Percentiles rank a stretch among this genome's conserved stretches.
Conservation (phyloP, 2,797 vertebrate genomes). For the Hippoglossus hippoglossus region DNA sequence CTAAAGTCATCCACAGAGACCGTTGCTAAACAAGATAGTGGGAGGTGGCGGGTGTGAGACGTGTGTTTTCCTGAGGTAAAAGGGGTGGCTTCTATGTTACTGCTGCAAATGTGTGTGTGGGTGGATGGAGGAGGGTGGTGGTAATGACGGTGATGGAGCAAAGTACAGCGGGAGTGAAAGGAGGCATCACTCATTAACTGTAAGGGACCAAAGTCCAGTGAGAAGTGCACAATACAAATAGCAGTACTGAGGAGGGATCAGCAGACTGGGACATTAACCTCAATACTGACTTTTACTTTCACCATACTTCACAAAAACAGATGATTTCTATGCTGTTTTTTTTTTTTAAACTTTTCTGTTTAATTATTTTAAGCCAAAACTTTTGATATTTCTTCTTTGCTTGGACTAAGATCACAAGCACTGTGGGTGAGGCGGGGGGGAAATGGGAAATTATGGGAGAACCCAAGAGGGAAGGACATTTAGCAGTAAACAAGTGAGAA, state of each 20-base stretch:
- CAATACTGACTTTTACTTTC: not conserved
- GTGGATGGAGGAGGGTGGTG: conserved; percentile 3
- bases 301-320: not conserved
- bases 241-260: conserved; percentile 4
- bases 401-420: not conserved
- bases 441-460: not conserved
- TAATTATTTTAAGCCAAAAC: not conserved
- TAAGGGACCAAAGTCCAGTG: conserved; percentile 69
- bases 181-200: conserved; percentile 75
- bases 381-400: not conserved
- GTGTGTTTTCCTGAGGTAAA: conserved; percentile 18
- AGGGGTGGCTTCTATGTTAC: conserved; percentile 25
- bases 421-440: not conserved
- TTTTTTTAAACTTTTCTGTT: not conserved
- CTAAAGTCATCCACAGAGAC: conserved; percentile 25
- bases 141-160: conserved; percentile 5
- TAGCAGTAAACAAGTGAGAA: conserved; percentile 36
- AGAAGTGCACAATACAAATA: conserved; percentile 9
- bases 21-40: conserved; percentile 50
- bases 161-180: conserved; percentile 47
- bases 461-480: conserved; percentile 20
- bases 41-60: conserved; percentile 34
- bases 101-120: not conserved
- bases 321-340: not conserved
- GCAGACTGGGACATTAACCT: conserved; percentile 11